Conservation (phyloP, 2,888 invertebrate species). For the Gymnocheta viridis region DNA sequence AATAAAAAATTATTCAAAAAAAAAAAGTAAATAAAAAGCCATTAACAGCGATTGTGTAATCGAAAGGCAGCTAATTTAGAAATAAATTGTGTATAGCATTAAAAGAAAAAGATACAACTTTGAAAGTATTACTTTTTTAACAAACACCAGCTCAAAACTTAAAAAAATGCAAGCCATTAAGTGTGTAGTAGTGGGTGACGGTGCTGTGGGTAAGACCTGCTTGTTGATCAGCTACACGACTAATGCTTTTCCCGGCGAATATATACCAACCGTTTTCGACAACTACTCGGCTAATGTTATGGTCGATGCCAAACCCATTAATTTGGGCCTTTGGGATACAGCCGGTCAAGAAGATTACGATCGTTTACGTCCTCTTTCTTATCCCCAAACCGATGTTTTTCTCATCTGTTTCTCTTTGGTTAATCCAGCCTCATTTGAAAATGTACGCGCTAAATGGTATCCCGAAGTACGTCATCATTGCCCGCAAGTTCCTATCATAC, state of each 20-base stretch:
- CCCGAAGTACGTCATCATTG: slow-evolving; percentile 81
- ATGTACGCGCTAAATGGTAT: slow-evolving; percentile 81
- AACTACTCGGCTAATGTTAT: slow-evolving; percentile 81
- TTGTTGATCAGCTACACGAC: slow-evolving; percentile 81
- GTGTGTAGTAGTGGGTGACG: slow-evolving; percentile 81
- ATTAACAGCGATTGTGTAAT: slow-evolving; percentile 59
- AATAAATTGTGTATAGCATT: slow-evolving; percentile 9
- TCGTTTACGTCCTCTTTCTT: slow-evolving; percentile 79
- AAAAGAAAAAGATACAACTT: neutral
- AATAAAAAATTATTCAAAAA: slow-evolving; percentile 29
- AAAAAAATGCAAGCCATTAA: slow-evolving; percentile 80
- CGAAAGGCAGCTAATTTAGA: slow-evolving; percentile 37
- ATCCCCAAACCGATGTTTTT: slow-evolving; percentile 80
- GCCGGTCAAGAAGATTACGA: slow-evolving; percentile 81
- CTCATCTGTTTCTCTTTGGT: slow-evolving; percentile 81
- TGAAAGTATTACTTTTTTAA: neutral
- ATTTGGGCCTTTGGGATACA: slow-evolving; percentile 80
- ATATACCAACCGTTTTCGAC: slow-evolving; percentile 81
- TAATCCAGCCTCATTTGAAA: slow-evolving; percentile 81
- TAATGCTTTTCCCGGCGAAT: slow-evolving; percentile 81
- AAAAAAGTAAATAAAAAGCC: slow-evolving; percentile 19
- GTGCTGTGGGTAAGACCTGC: slow-evolving; percentile 81
- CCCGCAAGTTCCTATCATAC: slow-evolving; percentile 80
- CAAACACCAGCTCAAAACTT: neutral
- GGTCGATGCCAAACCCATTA: slow-evolving; percentile 81